Conservation (phyloP, 2,797 vertebrate genomes). For the Typhlichthys subterraneus region DNA sequence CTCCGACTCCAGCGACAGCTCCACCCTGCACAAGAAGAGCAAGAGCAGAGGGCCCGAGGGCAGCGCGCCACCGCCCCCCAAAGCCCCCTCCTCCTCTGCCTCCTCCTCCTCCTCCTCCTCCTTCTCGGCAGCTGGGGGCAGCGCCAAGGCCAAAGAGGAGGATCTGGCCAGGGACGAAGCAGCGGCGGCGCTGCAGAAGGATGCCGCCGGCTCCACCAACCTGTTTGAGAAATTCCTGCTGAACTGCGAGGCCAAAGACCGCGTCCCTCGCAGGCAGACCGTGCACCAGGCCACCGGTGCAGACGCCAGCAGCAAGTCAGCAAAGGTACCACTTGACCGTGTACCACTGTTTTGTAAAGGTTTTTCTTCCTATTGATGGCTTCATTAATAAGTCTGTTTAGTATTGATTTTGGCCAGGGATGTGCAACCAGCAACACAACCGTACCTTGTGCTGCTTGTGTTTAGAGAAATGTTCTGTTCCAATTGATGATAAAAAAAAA, state of each 20-base stretch:
- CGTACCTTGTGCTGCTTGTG: no score
- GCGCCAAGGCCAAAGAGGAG: constrained; percentile 59
- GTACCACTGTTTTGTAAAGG: no score
- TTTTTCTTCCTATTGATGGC: no score
- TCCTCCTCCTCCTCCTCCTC: constrained; percentile 59
- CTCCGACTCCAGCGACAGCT: constrained; percentile 81
- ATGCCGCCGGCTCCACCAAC: constrained; percentile 66
- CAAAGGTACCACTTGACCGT: constrained; percentile 62
- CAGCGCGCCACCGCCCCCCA: constrained; percentile 24
- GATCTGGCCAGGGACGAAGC: constrained; percentile 67
- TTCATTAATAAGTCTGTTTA: no score
- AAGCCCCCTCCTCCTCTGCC: constrained; percentile 58
- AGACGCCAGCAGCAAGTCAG: constrained; percentile 53
- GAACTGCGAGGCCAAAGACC: constrained; percentile 80
- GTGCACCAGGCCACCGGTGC: constrained; percentile 32
- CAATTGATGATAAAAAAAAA: no score
- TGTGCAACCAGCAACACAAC: no score
- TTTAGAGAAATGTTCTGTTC: no score
- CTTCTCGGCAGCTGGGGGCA: constrained; percentile 29
- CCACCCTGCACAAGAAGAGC: constrained; percentile 49
- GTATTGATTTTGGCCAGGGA: no score
- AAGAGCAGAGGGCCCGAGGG: constrained; percentile 61
- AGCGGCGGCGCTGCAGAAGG: constrained; percentile 54
- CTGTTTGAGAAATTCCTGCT: constrained; percentile 82
- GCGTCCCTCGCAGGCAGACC: constrained; percentile 67